These are phyloP conservation scores for Drosophila subpulchrella DNA, from an alignment of 1,140 invertebrate species.

Conservation along the genomic window DNA sequence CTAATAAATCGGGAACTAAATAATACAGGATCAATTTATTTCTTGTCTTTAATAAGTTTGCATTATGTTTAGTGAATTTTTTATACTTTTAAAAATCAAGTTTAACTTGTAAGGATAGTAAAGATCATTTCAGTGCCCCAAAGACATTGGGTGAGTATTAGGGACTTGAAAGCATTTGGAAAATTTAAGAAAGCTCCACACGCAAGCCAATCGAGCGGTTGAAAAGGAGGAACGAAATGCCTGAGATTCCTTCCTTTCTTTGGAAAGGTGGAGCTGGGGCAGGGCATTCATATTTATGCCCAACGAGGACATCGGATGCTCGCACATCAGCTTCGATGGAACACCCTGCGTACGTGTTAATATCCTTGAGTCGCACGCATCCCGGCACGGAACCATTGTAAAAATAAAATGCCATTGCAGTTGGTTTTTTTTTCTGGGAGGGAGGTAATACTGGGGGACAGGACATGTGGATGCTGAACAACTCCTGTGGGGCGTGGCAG, in stretches of 20 bases:
- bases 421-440: conserved; percentile 31
- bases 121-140: not conserved
- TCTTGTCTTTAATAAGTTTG: no score
- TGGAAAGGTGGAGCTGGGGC: conserved; percentile 20
- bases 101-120: no score
- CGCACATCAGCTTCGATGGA: conserved; percentile 57
- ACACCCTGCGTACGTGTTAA: conserved; percentile 71
- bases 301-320: conserved; percentile 53
- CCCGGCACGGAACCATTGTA: conserved; percentile 56
- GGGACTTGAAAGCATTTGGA: conserved; percentile 32
- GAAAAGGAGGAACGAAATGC: conserved; percentile 12
- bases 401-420: conserved; percentile 73
- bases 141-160: conserved; percentile 41
- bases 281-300: conserved; percentile 70
- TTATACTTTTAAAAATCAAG: not conserved
- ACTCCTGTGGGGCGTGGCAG: conserved; percentile 47
- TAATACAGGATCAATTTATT: no score
- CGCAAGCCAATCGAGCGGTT: conserved; percentile 51
- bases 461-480: conserved; percentile 11
- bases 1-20: no score
- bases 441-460: not conserved
- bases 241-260: conserved; percentile 5
- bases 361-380: conserved; percentile 55
- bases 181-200: conserved; percentile 27
- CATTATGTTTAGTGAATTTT: no score